These are phyloP conservation scores for Parapristionchus giblindavisi DNA, from an alignment of 2,888 invertebrate genomes.

Conservation along the genomic window DNA sequence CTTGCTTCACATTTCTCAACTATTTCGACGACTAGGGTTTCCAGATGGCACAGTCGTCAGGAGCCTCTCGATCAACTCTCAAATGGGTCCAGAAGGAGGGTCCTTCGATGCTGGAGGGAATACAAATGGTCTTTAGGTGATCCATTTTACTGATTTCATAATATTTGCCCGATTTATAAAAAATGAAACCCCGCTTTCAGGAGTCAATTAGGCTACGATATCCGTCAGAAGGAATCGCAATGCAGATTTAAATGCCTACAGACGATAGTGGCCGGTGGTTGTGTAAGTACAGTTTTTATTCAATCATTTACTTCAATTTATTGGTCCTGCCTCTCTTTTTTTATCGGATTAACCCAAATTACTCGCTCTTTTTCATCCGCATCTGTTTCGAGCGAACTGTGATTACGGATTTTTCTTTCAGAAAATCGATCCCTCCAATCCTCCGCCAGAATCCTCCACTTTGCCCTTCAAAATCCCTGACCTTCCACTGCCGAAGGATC, in stretches of 20 bases:
- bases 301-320: no score
- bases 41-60: background rate
- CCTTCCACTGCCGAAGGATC: constrained; percentile 26
- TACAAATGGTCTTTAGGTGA: constrained; percentile 45
- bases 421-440: constrained; percentile 37
- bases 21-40: background rate
- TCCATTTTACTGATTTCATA: no score
- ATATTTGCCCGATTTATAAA: no score
- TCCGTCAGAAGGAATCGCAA: constrained; percentile 51
- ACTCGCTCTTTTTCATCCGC: no score
- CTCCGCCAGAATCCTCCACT: constrained; percentile 5
- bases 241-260: constrained; percentile 37
- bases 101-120: constrained; percentile 49
- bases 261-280: constrained; percentile 29
- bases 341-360: no score
- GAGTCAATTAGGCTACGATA: constrained; percentile 66
- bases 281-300: background rate
- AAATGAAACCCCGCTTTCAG: constrained; percentile 27
- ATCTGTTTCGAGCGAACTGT: background rate
- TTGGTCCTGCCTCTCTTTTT: no score
- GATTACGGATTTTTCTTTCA: no score
- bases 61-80: constrained; percentile 41
- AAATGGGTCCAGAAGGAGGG: constrained; percentile 52
- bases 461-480: constrained; percentile 38
- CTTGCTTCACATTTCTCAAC: background rate